These are phyloP conservation scores for Tonatia bakeri DNA, from an alignment of 2,113 vertebrate genomes.

Conservation along the genomic window DNA sequence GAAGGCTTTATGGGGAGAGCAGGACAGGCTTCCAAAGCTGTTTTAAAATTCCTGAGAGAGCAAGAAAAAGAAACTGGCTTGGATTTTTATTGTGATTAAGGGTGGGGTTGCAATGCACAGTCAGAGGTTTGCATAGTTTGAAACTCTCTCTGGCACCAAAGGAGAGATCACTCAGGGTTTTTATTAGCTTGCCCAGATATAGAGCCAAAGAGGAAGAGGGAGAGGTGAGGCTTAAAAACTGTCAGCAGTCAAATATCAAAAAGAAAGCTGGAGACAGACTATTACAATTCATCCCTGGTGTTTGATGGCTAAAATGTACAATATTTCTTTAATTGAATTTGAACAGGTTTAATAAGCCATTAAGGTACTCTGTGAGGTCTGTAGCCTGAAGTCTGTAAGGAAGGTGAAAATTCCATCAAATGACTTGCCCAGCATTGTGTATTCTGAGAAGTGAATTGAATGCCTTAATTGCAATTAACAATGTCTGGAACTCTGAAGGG, in stretches of 20 bases:
- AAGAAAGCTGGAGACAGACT: not conserved
- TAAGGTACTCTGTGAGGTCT: not conserved
- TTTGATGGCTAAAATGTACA: not conserved
- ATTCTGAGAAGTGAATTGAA: not conserved
- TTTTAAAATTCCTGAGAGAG: constrained; percentile 14
- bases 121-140: not conserved
- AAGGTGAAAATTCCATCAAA: not conserved
- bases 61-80: not conserved
- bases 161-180: not conserved
- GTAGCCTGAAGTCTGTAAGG: not conserved
- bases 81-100: not conserved
- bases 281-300: not conserved
- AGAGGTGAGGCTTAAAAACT: not conserved
- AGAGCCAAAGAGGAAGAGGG: not conserved
- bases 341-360: not conserved
- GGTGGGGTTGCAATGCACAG: not conserved
- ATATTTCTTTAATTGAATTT: not conserved
- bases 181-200: not conserved
- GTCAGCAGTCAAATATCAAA: not conserved
- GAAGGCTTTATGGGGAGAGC: not conserved
- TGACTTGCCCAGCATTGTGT: not conserved
- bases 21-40: not conserved
- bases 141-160: not conserved
- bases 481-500: not conserved
- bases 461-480: not conserved